Percentiles rank a stretch among this genome's conserved stretches.
These are phyloP conservation scores for Phalanger gymnotis DNA, from an alignment of 2,797 vertebrate species.

Conservation along the genomic window DNA sequence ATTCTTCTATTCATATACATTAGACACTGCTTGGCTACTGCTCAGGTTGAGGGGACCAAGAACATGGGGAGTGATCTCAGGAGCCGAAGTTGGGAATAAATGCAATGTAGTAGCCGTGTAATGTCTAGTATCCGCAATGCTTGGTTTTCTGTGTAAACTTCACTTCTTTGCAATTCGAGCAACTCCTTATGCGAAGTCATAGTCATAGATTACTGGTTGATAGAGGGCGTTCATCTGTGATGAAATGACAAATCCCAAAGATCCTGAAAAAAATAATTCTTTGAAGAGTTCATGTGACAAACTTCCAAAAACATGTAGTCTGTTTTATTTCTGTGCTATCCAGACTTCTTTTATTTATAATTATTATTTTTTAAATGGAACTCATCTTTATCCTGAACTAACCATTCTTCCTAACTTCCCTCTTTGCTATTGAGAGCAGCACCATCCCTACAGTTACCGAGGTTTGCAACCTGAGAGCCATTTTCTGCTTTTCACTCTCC, in stretches of 20 bases:
- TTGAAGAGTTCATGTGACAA: not conserved
- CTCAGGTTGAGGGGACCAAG: not conserved
- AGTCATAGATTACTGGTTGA: not conserved
- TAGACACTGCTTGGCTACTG: not conserved
- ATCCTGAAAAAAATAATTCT: not conserved
- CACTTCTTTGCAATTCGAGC: not conserved
- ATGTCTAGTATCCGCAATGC: not conserved
- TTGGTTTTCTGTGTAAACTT: not conserved
- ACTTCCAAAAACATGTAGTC: not conserved
- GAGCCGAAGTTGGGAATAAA: not conserved
- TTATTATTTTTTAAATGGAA: not conserved
- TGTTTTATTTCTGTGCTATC: not conserved
- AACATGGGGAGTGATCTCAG: not conserved
- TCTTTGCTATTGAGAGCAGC: not conserved
- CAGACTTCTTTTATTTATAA: not conserved
- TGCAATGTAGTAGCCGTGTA: not conserved
- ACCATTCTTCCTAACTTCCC: not conserved
- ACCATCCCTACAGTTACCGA: not conserved
- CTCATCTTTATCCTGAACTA: not conserved
- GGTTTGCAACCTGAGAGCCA: not conserved
- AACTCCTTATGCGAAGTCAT: not conserved
- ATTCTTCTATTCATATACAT: not conserved
- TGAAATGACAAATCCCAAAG: not conserved
- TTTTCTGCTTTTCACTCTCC: not conserved
- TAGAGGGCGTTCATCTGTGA: not conserved